Conservation (phyloP, 2,113 vertebrate species). For the Hirundichthys speculiger region DNA sequence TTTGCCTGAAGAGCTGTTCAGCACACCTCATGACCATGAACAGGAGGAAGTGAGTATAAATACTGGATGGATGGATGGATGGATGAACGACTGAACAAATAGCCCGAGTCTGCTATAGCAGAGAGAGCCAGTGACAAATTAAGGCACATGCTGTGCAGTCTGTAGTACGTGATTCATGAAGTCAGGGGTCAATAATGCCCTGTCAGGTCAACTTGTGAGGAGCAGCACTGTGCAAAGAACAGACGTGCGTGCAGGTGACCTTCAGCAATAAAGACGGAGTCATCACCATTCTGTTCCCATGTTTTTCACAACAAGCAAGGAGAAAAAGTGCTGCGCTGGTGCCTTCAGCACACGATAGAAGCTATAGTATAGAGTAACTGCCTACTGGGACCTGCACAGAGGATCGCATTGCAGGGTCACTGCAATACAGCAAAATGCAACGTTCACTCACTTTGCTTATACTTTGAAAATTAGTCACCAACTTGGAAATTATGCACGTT, state of each 20-base stretch:
- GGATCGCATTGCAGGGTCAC: slow-evolving; percentile 75
- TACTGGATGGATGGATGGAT: not conserved
- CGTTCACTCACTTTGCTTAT: slow-evolving; percentile 38
- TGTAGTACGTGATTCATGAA: slow-evolving; percentile 71
- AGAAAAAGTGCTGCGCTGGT: slow-evolving; percentile 69
- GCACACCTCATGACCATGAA: no score
- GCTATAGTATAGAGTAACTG: slow-evolving; percentile 58
- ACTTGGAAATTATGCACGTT: not conserved
- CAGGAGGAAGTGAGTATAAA: not conserved
- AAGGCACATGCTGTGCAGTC: slow-evolving; percentile 25
- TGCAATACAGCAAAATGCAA: slow-evolving; percentile 67
- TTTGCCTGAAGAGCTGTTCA: no score
- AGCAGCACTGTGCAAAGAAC: slow-evolving; percentile 47
- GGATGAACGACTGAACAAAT: slow-evolving; percentile 9
- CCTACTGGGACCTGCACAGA: slow-evolving; percentile 60
- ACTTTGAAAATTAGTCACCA: slow-evolving; percentile 13
- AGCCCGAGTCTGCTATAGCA: slow-evolving; percentile 4
- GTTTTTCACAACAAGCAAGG: slow-evolving; percentile 58
- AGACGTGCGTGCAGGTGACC: slow-evolving; percentile 68
- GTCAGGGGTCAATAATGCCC: slow-evolving; percentile 59
- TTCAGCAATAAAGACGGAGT: slow-evolving; percentile 70
- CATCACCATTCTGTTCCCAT: slow-evolving; percentile 61
- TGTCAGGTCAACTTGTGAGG: slow-evolving; percentile 67
- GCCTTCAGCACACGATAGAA: slow-evolving; percentile 53
- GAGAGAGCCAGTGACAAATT: slow-evolving; percentile 30